Base-by-base conservation (phyloP, 1,140 invertebrate genomes). In the Gryon sp. region DNA sequence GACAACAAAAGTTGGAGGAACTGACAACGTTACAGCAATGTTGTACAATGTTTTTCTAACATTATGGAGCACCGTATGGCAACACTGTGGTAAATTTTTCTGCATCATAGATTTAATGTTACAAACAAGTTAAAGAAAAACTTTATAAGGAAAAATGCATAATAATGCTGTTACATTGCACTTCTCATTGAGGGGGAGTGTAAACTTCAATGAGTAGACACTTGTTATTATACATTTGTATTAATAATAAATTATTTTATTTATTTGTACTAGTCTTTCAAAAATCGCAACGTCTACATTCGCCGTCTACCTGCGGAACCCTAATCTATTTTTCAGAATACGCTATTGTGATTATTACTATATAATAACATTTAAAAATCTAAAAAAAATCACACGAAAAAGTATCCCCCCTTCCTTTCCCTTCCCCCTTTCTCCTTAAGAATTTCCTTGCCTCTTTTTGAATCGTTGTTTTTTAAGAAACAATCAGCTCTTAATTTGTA, bases 301-400 rank as follows among this genome's bases (percentile, higher is more conserved):
- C 81, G 83, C 79, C 75, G 81, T 84, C 86, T 88, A 86, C 85
- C 83, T 79, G 80, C 78, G 84, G 84, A 82, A 83, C 81, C 86
- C 86, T 86, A 63, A 87, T 88, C 87, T 88, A 88, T 88, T 88
- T 88, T 88, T 88, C 87, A 88, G 85, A 88, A 87, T 87, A 88
- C 84, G 86, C 86, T 88, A 88, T 88, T 87, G 86, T 88, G 86
- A 88, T 88, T 88, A 88, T 86, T 87, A 85, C 82, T 85, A 84
- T 84, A 85, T 86, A 80, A 86, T 84, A 84, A 85, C 80, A 86
- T 83, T 86, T 82, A 83, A 84, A 76, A 79, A 78, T 79, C 77
- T 57, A 75, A 80, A 70, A 80, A 76, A 75, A 81, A 77, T 81
- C 57, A 80, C 78, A 80, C 74, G 74, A 80, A 78, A 77, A 77